Base-by-base conservation (phyloP, 2,888 invertebrate genomes). In the Ophion obscuratus region DNA sequence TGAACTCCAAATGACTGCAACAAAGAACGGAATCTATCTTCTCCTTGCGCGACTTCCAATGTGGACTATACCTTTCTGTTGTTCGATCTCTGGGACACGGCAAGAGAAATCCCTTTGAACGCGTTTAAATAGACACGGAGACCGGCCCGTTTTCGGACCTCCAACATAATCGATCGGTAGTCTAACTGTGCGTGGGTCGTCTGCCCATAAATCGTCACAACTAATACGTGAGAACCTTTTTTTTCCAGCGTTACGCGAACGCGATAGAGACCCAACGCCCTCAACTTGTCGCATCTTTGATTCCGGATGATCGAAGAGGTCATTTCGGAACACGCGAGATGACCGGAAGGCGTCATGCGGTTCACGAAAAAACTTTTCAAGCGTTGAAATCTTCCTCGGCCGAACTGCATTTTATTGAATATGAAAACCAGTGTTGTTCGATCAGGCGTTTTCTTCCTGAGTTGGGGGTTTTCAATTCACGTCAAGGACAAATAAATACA, bases 141-240 rank as follows among this genome's bases (percentile, higher is more conserved):
- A 24, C 64, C 53, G 27, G 77, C 20, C 9, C 27, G 40, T 17
- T 68, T 20, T 24, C 44, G 31, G 20, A 62, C 20, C 47, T 70
- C 70, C 17, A 5, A 62, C 75, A 62, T 70, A 76, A 64, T 76
- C 70, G 62, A 47, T 70, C 74, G 31, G 47, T 68, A 61, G 67
- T 74, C 61, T 24, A 17, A 66, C 40, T 64, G 47, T 24, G 36
- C 44, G 70, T 31, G 70, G 62, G 27, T 40, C 44, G 70, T 53
- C 47, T 82, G 20, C 9, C 64, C 40, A 77, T 77, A 82, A 82
- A 82, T 82, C 82, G 66, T 75, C 14, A 71, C 53, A 20, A 40
- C 61, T 74, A 62, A 27, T 73, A 53, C 70, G 75, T 82, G 85
- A 80, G 79, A 85, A 85, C 47, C 6, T 78, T n/a, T 44, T 40